Percentiles rank a stretch among this genome's conserved stretches.
Evolutionary conservation across 2,888 invertebrate genomes (phyloP).

Genomic region (Apodemia mormo): DNA sequence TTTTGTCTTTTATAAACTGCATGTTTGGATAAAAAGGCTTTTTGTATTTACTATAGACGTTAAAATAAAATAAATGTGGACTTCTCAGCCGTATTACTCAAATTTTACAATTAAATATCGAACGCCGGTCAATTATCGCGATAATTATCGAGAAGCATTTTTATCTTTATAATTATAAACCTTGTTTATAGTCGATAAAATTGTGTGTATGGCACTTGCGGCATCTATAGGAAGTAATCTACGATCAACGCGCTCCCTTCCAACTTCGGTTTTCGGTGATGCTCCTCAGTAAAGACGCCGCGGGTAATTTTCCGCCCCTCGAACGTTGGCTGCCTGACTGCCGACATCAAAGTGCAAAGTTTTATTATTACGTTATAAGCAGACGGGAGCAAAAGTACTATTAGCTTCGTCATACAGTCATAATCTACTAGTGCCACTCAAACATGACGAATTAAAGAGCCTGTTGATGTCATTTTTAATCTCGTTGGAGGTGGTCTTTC

Average conservation of each 20-base stretch:
- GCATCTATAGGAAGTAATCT: not conserved
- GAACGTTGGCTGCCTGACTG: conserved; percentile 44
- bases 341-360: conserved; percentile 72
- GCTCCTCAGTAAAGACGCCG: conserved; percentile 52
- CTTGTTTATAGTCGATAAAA: not conserved
- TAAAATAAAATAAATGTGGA: too few species aligned
- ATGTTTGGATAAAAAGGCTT: too few species aligned
- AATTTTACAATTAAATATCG: too few species aligned
- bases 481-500: conserved; percentile 17
- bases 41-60: too few species aligned
- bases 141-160: too few species aligned
- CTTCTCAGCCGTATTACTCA: too few species aligned
- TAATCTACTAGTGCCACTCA: conserved; percentile 47
- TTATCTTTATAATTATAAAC: too few species aligned
- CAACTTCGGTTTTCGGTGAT: conserved; percentile 43
- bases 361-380: conserved; percentile 64
- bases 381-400: conserved; percentile 50
- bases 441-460: conserved; percentile 24
- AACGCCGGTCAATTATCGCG: too few species aligned
- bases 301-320: conserved; percentile 63
- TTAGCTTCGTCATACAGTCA: conserved; percentile 47
- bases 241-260: not conserved
- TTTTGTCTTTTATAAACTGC: too few species aligned
- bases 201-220: not conserved
- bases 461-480: conserved; percentile 23